phyloP scores from a whole-genome alignment of 2,888 invertebrate genomes.

The Eustalomyia histrio region DNA sequence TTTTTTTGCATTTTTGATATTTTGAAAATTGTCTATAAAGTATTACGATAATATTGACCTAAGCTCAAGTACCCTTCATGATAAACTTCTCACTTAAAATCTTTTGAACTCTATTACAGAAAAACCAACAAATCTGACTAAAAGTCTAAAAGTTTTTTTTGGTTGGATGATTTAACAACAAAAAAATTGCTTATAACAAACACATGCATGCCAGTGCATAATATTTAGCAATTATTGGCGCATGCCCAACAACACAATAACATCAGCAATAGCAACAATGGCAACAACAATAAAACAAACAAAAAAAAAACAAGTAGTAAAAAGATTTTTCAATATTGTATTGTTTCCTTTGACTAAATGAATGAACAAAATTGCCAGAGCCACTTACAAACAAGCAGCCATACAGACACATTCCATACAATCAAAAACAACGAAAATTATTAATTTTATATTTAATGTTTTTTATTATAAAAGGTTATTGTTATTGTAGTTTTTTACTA shows the following conservation, averaged over 20 bases:
- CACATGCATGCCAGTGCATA: slow-evolving; percentile 61
- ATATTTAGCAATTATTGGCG: slow-evolving; percentile 63
- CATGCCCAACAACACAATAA: slow-evolving; percentile 51
- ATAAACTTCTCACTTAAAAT: slow-evolving; percentile 37
- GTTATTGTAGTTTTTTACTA: not conserved
- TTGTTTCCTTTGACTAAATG: slow-evolving; percentile 52
- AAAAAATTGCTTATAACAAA: slow-evolving; percentile 20
- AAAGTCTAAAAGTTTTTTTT: slow-evolving; percentile 40
- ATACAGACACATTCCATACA: not conserved
- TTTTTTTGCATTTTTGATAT: too few relatives aligned
- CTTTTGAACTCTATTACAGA: slow-evolving; percentile 35
- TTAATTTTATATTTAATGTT: slow-evolving; percentile 3
- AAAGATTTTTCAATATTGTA: slow-evolving; percentile 39
- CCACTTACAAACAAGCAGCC: not conserved
- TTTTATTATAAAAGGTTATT: slow-evolving; percentile 2
- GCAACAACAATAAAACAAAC: slow-evolving; percentile 20
- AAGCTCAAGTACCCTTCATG: too few relatives aligned
- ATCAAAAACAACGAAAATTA: not conserved
- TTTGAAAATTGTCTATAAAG: too few relatives aligned
- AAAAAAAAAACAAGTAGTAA: slow-evolving; percentile 53
- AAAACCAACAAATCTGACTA: slow-evolving; percentile 38
- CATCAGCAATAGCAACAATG: slow-evolving; percentile 29
- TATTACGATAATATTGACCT: too few relatives aligned
- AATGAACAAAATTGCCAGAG: slow-evolving; percentile 33
- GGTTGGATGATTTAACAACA: slow-evolving; percentile 53